Percentiles rank a stretch among this genome's conserved stretches.
Conservation (phyloP, 1,140 invertebrate species). For the Zaprionus davidi region DNA sequence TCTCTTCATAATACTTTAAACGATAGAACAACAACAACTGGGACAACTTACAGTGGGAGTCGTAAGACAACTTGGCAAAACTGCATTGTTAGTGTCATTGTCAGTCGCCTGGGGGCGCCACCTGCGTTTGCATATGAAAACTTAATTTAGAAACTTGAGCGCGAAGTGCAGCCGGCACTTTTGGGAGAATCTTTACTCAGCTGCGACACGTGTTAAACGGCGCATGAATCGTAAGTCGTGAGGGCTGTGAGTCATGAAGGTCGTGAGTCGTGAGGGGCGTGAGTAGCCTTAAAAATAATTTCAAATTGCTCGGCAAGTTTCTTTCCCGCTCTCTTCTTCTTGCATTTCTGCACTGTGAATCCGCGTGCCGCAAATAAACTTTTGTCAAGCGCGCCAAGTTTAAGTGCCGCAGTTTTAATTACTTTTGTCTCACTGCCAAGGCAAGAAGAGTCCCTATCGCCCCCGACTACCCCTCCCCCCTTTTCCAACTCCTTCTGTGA, state of each 20-base stretch:
- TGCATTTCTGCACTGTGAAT: not conserved
- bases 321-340: not conserved
- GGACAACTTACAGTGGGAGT: conserved; percentile 20
- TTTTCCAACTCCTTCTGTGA: not conserved
- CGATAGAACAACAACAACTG: conserved; percentile 41
- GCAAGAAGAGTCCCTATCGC: conserved; percentile 7
- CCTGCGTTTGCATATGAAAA: conserved; percentile 72
- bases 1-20: conserved; percentile 50
- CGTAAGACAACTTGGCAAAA: conserved; percentile 62
- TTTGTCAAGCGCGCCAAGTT: conserved; percentile 75
- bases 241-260: not conserved
- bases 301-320: not conserved
- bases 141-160: conserved; percentile 72
- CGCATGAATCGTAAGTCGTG: conserved; percentile 20
- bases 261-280: conserved; percentile 44
- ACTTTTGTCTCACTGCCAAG: conserved; percentile 69
- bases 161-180: conserved; percentile 7
- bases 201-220: conserved; percentile 61
- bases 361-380: conserved; percentile 61
- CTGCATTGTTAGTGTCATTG: conserved; percentile 70
- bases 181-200: not conserved
- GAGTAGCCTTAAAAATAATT: conserved; percentile 59
- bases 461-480: not conserved
- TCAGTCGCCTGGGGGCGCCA: conserved; percentile 58
- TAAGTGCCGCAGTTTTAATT: conserved; percentile 80